phyloP scores from a whole-genome alignment of 1,140 invertebrate genomes.

The Pteromalus puparum region DNA sequence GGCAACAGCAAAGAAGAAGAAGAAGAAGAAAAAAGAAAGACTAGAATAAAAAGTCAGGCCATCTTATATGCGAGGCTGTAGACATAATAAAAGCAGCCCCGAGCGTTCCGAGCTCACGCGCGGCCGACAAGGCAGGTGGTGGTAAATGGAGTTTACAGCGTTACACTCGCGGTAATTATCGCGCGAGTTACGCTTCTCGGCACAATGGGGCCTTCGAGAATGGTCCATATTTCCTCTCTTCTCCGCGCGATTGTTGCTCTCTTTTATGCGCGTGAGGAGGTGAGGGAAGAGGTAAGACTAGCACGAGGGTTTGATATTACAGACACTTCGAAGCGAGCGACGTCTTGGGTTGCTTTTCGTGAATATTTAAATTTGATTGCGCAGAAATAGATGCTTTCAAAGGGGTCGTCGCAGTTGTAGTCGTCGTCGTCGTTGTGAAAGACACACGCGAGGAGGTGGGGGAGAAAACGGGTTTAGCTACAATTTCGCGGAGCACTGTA shows the following conservation, averaged over 20 bases:
- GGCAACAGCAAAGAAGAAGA: background rate
- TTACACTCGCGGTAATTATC: conserved; percentile 32
- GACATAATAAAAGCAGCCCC: background rate
- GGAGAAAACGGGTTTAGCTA: background rate
- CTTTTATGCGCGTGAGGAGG: background rate
- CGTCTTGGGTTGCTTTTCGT: conserved; percentile 13
- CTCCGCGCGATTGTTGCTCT: conserved; percentile 9
- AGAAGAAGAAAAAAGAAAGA: background rate
- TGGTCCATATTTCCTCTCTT: conserved; percentile 42
- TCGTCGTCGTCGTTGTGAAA: background rate
- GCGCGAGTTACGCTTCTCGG: conserved; percentile 5
- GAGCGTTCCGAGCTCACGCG: background rate
- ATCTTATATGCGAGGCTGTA: background rate
- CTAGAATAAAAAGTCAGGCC: conserved; percentile 2
- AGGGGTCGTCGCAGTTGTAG: background rate
- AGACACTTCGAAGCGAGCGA: conserved; percentile 15
- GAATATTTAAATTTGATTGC: conserved; percentile 35
- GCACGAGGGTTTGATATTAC: conserved; percentile 13
- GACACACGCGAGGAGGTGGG: too few relatives aligned
- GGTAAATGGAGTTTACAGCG: conserved; percentile 41
- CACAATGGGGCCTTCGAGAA: conserved; percentile 17
- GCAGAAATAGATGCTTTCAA: conserved; percentile 19
- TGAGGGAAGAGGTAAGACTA: background rate
- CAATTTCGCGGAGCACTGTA: background rate
- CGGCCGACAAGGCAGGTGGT: conserved; percentile 16